phyloP scores from a whole-genome alignment of 2,797 vertebrate species.

The Anolis apletophallus region DNA sequence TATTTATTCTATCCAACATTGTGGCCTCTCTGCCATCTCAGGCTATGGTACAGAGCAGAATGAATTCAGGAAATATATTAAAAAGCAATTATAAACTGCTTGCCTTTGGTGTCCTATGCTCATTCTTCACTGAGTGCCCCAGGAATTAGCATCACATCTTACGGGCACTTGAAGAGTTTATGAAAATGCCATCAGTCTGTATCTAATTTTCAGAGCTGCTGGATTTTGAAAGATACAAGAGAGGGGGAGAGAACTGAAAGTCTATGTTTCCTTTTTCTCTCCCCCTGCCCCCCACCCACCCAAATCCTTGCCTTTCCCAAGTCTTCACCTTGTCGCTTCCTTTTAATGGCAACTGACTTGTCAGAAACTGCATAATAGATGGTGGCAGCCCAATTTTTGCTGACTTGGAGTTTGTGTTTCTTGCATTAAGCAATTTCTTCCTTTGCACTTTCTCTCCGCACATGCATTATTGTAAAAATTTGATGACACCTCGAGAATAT shows the following conservation, averaged over 20 bases:
- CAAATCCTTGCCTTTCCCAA: slow-evolving; percentile 12
- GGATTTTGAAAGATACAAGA: slow-evolving; percentile 59
- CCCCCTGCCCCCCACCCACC: not conserved
- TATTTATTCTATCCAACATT: slow-evolving; percentile 66
- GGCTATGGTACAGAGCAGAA: slow-evolving; percentile 66
- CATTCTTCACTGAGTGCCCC: slow-evolving; percentile 65
- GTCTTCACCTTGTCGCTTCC: slow-evolving; percentile 37
- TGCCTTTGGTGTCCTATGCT: slow-evolving; percentile 68
- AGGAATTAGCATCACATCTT: slow-evolving; percentile 77
- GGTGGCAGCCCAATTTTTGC: slow-evolving; percentile 54
- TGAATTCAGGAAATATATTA: slow-evolving; percentile 77
- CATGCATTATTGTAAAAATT: slow-evolving; percentile 39
- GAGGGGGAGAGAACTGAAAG: slow-evolving; percentile 53
- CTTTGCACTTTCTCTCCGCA: slow-evolving; percentile 49
- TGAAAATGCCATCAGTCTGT: slow-evolving; percentile 68
- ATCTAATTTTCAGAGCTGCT: slow-evolving; percentile 68
- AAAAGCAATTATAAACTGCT: slow-evolving; percentile 78
- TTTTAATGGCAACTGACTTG: slow-evolving; percentile 35
- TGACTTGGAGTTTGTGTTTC: slow-evolving; percentile 26
- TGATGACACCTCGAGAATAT: slow-evolving; percentile 50
- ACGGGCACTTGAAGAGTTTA: slow-evolving; percentile 70
- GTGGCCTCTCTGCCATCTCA: slow-evolving; percentile 63
- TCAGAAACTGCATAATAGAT: slow-evolving; percentile 51
- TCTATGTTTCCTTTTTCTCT: slow-evolving; percentile 32
- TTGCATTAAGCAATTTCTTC: slow-evolving; percentile 43